Percentiles rank a stretch among this genome's conserved stretches.
phyloP scores from a whole-genome alignment of 2,113 vertebrate species.

The Cygnus buccinator region DNA sequence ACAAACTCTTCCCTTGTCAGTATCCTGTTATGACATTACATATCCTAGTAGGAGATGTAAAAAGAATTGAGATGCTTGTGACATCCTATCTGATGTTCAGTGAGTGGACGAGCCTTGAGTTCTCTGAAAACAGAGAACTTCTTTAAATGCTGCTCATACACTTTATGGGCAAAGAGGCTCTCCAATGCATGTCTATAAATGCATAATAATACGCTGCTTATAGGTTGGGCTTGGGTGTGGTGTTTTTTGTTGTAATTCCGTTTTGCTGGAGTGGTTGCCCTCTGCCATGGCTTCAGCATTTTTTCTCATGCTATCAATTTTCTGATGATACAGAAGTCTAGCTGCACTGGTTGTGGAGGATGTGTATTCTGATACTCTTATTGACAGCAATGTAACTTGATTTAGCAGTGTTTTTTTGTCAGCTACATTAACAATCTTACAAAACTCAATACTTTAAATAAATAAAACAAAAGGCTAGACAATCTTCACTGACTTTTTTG shows the following conservation, averaged over 20 bases:
- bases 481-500: neutral
- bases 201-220: neutral
- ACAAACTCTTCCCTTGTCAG: neutral
- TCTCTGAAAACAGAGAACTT: neutral
- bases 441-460: neutral
- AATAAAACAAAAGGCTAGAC: neutral
- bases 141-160: neutral
- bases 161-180: neutral
- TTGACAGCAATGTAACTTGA: neutral
- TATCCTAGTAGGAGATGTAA: accelerated
- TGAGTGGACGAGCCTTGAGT: neutral
- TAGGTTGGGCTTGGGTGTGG: accelerated
- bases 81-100: neutral
- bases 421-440: neutral
- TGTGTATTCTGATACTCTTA: neutral
- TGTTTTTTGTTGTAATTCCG: neutral
- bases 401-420: neutral
- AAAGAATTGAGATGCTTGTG: neutral
- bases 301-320: neutral
- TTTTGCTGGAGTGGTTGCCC: neutral
- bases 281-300: neutral
- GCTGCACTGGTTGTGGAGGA: neutral
- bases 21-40: neutral
- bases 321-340: neutral
- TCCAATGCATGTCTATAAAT: neutral